phyloP scores from a whole-genome alignment of 2,113 vertebrate genomes.

The Ceratotherium simum region DNA sequence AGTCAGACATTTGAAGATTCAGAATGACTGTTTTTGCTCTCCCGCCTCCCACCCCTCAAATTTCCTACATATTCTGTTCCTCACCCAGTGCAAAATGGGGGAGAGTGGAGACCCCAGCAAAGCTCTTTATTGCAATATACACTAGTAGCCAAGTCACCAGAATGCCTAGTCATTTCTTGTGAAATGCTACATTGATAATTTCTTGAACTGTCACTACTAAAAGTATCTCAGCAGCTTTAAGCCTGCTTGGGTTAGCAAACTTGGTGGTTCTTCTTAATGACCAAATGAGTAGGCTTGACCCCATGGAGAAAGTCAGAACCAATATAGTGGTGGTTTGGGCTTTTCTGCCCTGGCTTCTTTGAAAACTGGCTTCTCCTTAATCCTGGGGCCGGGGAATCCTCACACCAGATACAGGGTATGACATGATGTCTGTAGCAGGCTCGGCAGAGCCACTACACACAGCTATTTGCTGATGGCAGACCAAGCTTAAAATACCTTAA shows the following conservation, averaged over 20 bases:
- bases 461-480: neutral
- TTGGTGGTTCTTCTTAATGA: neutral
- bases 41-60: neutral
- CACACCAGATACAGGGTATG: neutral
- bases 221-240: neutral
- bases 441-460: neutral
- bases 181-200: neutral
- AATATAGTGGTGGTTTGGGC: neutral
- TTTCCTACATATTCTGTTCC: neutral
- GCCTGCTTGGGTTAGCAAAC: neutral
- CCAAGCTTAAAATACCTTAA: slow-evolving; percentile 30
- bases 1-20: neutral
- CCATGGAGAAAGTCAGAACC: neutral
- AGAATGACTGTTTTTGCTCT: neutral
- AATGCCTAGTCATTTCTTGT: neutral
- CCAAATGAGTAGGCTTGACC: neutral
- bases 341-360: neutral
- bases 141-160: neutral
- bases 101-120: neutral
- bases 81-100: neutral
- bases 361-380: neutral
- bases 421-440: neutral
- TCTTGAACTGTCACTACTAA: neutral
- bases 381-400: neutral
- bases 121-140: neutral